A percentile compares a stretch with the other conserved stretches of the same genome.
phyloP scores from a whole-genome alignment of 2,888 invertebrate species.

The Formica aserva region DNA sequence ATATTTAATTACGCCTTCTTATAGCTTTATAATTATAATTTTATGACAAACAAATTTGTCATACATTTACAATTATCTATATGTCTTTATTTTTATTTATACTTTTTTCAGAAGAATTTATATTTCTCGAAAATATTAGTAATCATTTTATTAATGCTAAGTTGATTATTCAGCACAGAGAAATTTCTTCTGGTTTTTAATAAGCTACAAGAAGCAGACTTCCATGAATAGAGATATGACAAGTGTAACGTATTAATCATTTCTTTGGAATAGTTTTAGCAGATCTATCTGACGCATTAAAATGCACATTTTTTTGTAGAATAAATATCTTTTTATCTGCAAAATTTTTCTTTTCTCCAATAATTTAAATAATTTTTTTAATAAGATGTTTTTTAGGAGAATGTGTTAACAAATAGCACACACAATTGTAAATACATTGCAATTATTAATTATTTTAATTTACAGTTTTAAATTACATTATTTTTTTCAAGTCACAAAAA shows the following conservation, averaged over 20 bases:
- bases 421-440: not conserved
- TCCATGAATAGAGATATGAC: not conserved
- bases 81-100: too few species aligned
- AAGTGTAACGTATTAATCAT: not conserved
- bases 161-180: conserved; percentile 15
- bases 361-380: not conserved
- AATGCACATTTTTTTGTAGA: not conserved
- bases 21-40: not conserved
- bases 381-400: not conserved
- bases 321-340: not conserved
- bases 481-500: not conserved
- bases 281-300: not conserved
- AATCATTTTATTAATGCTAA: not conserved
- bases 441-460: conserved; percentile 6
- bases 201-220: not conserved
- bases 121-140: not conserved
- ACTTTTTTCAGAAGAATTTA: not conserved
- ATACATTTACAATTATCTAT: not conserved
- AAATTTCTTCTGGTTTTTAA: conserved; percentile 24
- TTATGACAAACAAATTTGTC: not conserved
- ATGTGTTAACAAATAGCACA: not conserved
- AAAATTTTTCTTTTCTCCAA: not conserved
- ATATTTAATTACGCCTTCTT: not conserved
- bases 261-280: not conserved
- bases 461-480: not conserved